Conservation (phyloP, 2,888 invertebrate genomes). For the Polyploca ridens region DNA sequence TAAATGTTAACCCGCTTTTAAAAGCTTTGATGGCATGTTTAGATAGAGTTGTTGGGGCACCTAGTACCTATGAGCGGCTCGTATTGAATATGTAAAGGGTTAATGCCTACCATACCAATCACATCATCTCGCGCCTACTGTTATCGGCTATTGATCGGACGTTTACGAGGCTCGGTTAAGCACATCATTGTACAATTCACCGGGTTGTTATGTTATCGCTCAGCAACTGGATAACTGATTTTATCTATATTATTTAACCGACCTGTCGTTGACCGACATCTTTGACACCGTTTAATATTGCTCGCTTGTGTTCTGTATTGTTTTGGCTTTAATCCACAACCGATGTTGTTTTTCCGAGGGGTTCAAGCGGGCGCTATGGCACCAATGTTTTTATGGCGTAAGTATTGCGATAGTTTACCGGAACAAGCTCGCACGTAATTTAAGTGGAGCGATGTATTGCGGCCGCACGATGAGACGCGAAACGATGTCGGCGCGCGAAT, state of each 20-base stretch:
- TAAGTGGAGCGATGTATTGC: slow-evolving; percentile 81
- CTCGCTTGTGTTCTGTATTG: slow-evolving; percentile 30
- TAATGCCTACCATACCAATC: slow-evolving; percentile 47
- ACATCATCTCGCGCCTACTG: slow-evolving; percentile 57
- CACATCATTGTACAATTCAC: slow-evolving; percentile 56
- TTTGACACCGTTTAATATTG: slow-evolving; percentile 29
- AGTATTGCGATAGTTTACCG: slow-evolving; percentile 69
- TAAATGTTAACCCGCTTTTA: background rate
- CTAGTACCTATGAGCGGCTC: slow-evolving; percentile 18
- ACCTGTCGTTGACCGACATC: slow-evolving; percentile 38
- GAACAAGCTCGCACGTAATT: slow-evolving; percentile 77
- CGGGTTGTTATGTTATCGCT: slow-evolving; percentile 50
- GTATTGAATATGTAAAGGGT: slow-evolving; percentile 41
- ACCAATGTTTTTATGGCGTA: slow-evolving; percentile 55
- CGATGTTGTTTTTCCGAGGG: slow-evolving; percentile 17
- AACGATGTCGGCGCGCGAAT: slow-evolving; percentile 78
- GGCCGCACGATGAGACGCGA: slow-evolving; percentile 80
- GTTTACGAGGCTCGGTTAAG: slow-evolving; percentile 61
- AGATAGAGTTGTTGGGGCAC: background rate
- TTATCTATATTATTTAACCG: slow-evolving; percentile 42
- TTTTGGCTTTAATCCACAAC: slow-evolving; percentile 23
- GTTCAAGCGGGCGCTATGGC: slow-evolving; percentile 40
- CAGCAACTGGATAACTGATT: slow-evolving; percentile 48
- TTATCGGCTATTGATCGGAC: slow-evolving; percentile 60
- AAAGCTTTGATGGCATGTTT: background rate